Conservation (phyloP, 2,113 vertebrate genomes). For the Elachura formosa region DNA sequence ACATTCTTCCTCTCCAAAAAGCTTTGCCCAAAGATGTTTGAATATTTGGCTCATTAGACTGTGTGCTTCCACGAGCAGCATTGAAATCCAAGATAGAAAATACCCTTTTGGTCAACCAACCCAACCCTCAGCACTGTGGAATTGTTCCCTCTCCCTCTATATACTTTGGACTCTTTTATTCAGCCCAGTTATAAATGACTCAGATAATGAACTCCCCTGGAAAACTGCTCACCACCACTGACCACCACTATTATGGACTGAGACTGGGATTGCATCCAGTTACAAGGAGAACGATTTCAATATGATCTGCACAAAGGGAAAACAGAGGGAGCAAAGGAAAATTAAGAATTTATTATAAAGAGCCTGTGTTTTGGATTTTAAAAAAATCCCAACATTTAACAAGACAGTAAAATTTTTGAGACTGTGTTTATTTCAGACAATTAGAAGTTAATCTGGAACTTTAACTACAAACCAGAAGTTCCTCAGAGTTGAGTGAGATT, state of each 20-base stretch:
- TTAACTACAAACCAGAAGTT: background rate
- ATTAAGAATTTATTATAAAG: background rate
- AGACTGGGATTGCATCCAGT: conserved; percentile 8
- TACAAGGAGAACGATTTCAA: conserved; percentile 13
- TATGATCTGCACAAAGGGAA: background rate
- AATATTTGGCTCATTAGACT: conserved; percentile 50
- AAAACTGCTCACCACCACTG: background rate
- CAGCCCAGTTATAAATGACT: background rate
- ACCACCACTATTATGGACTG: background rate
- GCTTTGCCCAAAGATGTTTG: conserved; percentile 35
- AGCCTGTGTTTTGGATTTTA: background rate
- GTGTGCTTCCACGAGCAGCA: conserved; percentile 15
- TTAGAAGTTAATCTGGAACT: background rate
- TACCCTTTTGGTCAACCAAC: background rate
- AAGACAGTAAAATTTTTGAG: background rate
- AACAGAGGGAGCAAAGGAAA: background rate
- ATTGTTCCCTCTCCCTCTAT: background rate
- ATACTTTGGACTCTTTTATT: background rate
- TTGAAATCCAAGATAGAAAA: conserved; percentile 9
- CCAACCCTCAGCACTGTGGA: background rate
- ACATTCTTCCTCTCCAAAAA: conserved; percentile 30
- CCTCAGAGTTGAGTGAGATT: background rate
- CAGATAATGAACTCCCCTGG: background rate
- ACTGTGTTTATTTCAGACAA: background rate
- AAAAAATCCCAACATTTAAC: background rate